phyloP scores from a whole-genome alignment of 2,797 vertebrate genomes.

The Hydrocynus forskahlii region DNA sequence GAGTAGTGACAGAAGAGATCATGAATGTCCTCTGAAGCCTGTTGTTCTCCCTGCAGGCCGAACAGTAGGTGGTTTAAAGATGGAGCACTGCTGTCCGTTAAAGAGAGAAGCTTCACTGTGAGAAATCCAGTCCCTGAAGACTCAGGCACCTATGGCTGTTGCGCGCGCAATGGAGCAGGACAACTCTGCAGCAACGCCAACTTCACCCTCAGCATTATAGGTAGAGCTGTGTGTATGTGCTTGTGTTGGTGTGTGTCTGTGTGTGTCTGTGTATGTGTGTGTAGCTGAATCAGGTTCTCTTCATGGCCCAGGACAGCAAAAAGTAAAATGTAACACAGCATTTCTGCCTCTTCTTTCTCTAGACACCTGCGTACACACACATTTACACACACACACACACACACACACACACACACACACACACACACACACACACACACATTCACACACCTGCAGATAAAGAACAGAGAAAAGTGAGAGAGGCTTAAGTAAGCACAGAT shows the following conservation, averaged over 20 bases:
- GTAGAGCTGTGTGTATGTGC: constrained; percentile 63
- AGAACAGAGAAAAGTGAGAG: no score
- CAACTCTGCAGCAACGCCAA: constrained; percentile 89
- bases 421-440: no score
- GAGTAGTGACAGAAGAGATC: background rate
- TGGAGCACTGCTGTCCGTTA: constrained; percentile 78
- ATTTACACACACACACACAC: background rate
- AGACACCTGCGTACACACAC: background rate
- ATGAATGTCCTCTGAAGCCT: background rate
- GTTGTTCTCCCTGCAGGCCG: constrained; percentile 75
- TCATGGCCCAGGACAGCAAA: background rate
- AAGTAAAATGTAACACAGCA: constrained; percentile 23
- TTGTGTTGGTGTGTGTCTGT: background rate
- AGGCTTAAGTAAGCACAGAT: no score
- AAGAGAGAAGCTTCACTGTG: constrained; percentile 87
- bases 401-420: constrained; percentile 2
- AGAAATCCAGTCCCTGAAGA: constrained; percentile 82
- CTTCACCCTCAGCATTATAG: constrained; percentile 89
- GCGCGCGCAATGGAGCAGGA: constrained; percentile 87
- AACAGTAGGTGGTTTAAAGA: constrained; percentile 92
- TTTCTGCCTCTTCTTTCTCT: background rate
- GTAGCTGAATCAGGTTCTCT: background rate
- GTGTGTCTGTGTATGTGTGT: background rate
- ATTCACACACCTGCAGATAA: background rate
- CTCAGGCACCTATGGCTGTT: constrained; percentile 91